Conservation (phyloP, 2,888 invertebrate genomes). For the Tridacna crocea region DNA sequence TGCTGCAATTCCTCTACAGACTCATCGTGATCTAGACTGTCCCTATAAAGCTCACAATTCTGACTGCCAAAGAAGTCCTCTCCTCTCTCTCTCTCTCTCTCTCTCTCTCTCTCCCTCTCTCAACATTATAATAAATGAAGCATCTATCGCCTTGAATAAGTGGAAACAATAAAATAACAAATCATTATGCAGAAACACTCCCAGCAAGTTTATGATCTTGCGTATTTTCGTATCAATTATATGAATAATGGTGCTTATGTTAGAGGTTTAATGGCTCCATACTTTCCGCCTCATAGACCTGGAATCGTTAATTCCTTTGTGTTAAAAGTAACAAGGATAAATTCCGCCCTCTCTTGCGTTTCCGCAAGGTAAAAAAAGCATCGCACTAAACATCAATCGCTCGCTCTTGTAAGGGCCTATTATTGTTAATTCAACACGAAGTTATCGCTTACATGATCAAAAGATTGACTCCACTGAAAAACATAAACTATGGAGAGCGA, state of each 20-base stretch:
- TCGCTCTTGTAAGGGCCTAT: constrained; percentile 46
- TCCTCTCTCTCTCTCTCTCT: too few species aligned
- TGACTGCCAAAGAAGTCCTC: too few species aligned
- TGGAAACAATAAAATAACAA: not conserved
- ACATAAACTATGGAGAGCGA: constrained; percentile 54
- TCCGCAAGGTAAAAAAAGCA: constrained; percentile 11
- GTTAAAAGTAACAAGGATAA: constrained; percentile 35
- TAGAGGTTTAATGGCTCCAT: constrained; percentile 8
- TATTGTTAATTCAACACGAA: constrained; percentile 64
- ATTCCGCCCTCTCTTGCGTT: constrained; percentile 40
- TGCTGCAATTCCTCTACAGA: too few species aligned
- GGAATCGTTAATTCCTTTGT: constrained; percentile 18
- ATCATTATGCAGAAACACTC: constrained; percentile 12
- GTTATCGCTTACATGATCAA: constrained; percentile 64
- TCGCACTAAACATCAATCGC: constrained; percentile 58
- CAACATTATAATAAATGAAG: too few species aligned
- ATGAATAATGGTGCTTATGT: constrained; percentile 5
- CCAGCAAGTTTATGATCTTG: constrained; percentile 7
- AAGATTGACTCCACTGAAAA: constrained; percentile 54
- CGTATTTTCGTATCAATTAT: constrained; percentile 22
- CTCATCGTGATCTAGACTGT: too few species aligned
- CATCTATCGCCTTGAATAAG: too few species aligned
- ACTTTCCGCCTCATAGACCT: constrained; percentile 17
- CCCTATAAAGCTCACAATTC: too few species aligned
- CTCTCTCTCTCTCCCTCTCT: too few species aligned